These are phyloP conservation scores for Pyralis farinalis DNA, from an alignment of 2,888 invertebrate genomes.

Conservation along the genomic window DNA sequence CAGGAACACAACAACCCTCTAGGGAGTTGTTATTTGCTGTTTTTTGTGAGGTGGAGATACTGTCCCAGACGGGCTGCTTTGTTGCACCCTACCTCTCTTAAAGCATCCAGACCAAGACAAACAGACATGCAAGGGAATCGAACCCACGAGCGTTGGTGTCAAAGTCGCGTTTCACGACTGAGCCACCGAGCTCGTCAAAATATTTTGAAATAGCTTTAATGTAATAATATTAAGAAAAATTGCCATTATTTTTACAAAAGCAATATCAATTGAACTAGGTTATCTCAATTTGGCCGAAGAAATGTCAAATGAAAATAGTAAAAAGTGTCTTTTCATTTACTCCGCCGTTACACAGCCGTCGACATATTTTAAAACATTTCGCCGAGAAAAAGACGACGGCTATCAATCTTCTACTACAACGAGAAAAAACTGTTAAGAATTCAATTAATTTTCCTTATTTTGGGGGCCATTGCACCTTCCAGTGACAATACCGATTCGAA, in stretches of 20 bases:
- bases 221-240: not conserved
- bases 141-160: too few species aligned
- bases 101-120: too few species aligned
- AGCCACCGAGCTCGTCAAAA: too few species aligned
- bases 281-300: not conserved
- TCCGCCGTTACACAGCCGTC: slow-evolving; percentile 20
- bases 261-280: not conserved
- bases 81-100: too few species aligned
- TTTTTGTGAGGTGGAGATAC: too few species aligned
- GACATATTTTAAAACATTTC: slow-evolving; percentile 16
- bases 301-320: slow-evolving; percentile 8
- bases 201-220: too few species aligned
- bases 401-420: slow-evolving; percentile 36
- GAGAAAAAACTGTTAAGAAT: slow-evolving; percentile 54
- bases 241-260: not conserved
- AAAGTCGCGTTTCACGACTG: too few species aligned
- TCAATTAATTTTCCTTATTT: slow-evolving; percentile 69
- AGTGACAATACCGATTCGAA: slow-evolving; percentile 63
- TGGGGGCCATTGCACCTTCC: slow-evolving; percentile 53
- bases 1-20: too few species aligned
- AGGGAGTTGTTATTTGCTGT: too few species aligned
- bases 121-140: too few species aligned
- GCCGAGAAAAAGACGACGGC: slow-evolving; percentile 38
- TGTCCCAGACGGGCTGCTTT: too few species aligned
- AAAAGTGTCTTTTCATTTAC: slow-evolving; percentile 16